Percentiles rank a stretch among this genome's conserved stretches.
Conservation (phyloP, 2,113 vertebrate species). For the Corythoichthys intestinalis region DNA sequence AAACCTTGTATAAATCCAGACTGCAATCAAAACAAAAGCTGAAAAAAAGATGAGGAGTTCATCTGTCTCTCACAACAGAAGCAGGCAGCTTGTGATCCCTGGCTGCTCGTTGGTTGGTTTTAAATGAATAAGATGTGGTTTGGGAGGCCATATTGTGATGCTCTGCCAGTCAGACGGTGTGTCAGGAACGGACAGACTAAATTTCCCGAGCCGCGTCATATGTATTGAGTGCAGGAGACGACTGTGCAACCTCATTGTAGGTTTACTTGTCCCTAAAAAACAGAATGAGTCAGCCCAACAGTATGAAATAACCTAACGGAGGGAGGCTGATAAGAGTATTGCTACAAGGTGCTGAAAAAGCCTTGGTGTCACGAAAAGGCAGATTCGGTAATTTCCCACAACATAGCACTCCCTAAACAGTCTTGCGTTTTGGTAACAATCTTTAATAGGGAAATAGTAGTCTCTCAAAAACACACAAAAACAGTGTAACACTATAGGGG, state of each 20-base stretch:
- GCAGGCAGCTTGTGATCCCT: constrained; percentile 63
- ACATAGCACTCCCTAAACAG: constrained; percentile 8
- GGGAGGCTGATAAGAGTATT: constrained; percentile 4
- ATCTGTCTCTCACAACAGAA: constrained; percentile 56
- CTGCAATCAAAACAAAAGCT: constrained; percentile 64
- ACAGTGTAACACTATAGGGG: constrained; percentile 46
- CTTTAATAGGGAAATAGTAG: constrained; percentile 23
- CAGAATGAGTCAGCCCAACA: constrained; percentile 37
- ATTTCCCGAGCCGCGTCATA: constrained; percentile 62
- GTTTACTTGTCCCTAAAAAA: constrained; percentile 26
- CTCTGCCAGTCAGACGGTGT: constrained; percentile 37
- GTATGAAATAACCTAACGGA: constrained; percentile 21
- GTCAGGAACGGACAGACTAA: constrained; percentile 32
- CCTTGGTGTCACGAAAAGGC: not conserved
- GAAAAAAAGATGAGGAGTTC: constrained; percentile 38
- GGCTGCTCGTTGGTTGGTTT: constrained; percentile 63
- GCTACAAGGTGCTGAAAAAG: not conserved
- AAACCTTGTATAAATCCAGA: constrained; percentile 61
- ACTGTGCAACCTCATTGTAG: constrained; percentile 14
- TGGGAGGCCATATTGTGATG: constrained; percentile 52
- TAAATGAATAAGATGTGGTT: constrained; percentile 68
- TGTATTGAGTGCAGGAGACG: constrained; percentile 26
- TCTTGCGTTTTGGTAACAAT: constrained; percentile 20
- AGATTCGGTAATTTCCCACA: constrained; percentile 24
- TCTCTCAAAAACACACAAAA: constrained; percentile 17